phyloP scores from a whole-genome alignment of 35 echinoderm and acorn worm genomes.

The Patiria miniata region DNA sequence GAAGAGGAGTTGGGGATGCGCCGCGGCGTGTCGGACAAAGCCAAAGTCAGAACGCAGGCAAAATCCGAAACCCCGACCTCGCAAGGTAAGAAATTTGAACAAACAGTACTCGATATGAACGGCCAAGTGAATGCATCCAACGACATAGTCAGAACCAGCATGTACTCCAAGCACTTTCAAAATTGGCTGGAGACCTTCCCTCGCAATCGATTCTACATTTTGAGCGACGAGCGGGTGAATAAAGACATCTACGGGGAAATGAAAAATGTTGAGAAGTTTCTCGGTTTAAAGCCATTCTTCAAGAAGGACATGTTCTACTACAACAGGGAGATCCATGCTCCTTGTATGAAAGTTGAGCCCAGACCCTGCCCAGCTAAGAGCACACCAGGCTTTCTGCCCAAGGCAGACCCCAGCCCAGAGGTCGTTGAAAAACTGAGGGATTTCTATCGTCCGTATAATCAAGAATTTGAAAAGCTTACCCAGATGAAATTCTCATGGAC shows the following conservation, averaged over 20 bases:
- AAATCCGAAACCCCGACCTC: constrained; percentile 4
- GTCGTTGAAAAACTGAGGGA: constrained; percentile 53
- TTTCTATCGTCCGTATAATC: constrained; percentile 67
- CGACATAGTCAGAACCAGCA: constrained; percentile 68
- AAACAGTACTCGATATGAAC: constrained; percentile 34
- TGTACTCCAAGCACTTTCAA: constrained; percentile 72
- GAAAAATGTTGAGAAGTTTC: constrained; percentile 72
- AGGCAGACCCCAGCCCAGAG: constrained; percentile 61
- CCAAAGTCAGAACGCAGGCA: neutral
- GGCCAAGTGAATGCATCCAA: constrained; percentile 77
- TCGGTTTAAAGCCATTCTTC: constrained; percentile 67
- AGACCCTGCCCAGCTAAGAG: constrained; percentile 83
- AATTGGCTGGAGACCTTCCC: constrained; percentile 88
- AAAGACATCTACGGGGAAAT: constrained; percentile 56
- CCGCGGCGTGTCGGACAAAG: constrained; percentile 9
- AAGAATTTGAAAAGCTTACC: constrained; percentile 64
- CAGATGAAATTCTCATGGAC: constrained; percentile 63
- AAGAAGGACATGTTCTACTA: constrained; percentile 77
- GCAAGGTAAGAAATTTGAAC: constrained; percentile 58
- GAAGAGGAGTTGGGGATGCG: constrained; percentile 69
- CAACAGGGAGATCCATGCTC: constrained; percentile 52
- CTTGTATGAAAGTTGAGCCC: constrained; percentile 49
- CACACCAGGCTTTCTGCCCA: constrained; percentile 81
- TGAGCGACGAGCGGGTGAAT: constrained; percentile 60
- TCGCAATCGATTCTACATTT: constrained; percentile 58